Evolutionary conservation across 2,888 invertebrate species (phyloP).

Genomic region (Lampropteryx suffumata): DNA sequence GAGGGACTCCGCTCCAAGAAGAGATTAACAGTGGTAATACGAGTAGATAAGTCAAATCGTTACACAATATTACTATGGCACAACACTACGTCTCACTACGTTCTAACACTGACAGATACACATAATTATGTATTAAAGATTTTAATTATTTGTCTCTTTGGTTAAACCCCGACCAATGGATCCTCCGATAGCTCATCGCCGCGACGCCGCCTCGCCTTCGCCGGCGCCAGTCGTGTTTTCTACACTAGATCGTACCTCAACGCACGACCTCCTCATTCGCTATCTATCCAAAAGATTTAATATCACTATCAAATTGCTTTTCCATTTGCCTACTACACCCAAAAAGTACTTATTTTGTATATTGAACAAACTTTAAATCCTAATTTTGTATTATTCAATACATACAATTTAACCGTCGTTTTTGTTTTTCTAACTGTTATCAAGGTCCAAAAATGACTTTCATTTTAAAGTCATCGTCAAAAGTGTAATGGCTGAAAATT

Average conservation of each 20-base stretch:
- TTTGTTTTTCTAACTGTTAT: conserved; percentile 45
- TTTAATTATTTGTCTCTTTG: conserved; percentile 44
- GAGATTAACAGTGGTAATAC: conserved; percentile 32
- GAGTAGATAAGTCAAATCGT: conserved; percentile 33
- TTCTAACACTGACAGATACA: conserved; percentile 35
- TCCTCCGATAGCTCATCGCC: conserved; percentile 23
- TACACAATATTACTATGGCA: conserved; percentile 27
- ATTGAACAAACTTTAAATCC: conserved; percentile 46
- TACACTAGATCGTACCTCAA: neutral
- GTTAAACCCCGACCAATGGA: conserved; percentile 37
- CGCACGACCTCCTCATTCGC: neutral
- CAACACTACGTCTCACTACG: conserved; percentile 48
- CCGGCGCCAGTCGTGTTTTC: neutral
- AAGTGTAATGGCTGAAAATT: conserved; percentile 36
- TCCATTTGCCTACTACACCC: conserved; percentile 40
- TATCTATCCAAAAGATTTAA: conserved; percentile 34
- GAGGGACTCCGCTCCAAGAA: conserved; percentile 23
- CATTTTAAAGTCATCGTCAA: conserved; percentile 22
- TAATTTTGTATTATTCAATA: conserved; percentile 42
- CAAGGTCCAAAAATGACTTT: conserved; percentile 15
- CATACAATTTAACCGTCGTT: too few relatives aligned
- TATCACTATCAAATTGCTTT: conserved; percentile 48
- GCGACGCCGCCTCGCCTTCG: too few relatives aligned
- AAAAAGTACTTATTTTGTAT: conserved; percentile 42
- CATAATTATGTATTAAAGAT: conserved; percentile 16